A percentile compares a stretch with the other conserved stretches of the same genome.
These are phyloP conservation scores for Nasua narica DNA, from an alignment of 2,797 vertebrate species.

Conservation along the genomic window DNA sequence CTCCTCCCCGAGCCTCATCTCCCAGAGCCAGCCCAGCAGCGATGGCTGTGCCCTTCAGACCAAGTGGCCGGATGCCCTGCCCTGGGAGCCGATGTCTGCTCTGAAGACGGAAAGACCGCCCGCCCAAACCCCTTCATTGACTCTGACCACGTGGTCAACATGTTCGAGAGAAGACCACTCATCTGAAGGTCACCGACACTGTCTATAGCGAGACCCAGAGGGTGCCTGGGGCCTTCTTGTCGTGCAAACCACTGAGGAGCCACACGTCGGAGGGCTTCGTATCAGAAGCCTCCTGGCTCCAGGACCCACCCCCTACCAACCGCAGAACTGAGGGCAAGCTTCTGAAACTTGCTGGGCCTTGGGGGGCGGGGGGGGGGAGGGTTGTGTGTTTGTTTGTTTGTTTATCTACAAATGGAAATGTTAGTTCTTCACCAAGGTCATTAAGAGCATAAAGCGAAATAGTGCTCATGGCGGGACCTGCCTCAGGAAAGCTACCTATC, in stretches of 20 bases:
- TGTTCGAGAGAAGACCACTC: not conserved
- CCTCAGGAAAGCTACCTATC: not conserved
- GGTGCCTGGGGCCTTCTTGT: not conserved
- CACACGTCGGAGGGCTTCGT: not conserved
- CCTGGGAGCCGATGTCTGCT: not conserved
- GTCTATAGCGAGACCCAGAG: not conserved
- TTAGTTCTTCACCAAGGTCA: not conserved
- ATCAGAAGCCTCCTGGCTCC: not conserved
- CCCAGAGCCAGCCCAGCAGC: fast-evolving
- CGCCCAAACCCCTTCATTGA: not conserved
- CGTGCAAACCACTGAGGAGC: not conserved
- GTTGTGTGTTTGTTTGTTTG: not conserved
- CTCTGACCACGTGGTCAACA: no score
- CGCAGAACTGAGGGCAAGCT: not conserved
- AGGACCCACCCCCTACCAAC: not conserved
- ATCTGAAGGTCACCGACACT: not conserved
- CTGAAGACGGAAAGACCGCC: not conserved
- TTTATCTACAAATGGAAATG: not conserved
- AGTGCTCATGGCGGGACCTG: not conserved
- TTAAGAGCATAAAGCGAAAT: slow-evolving; percentile 11
- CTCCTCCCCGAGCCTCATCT: not conserved
- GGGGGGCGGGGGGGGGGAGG: fast-evolving
- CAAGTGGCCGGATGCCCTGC: not conserved
- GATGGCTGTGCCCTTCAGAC: not conserved
- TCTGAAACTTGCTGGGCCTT: not conserved